Conservation (phyloP, 2,888 invertebrate genomes). For the Colletes collaris region DNA sequence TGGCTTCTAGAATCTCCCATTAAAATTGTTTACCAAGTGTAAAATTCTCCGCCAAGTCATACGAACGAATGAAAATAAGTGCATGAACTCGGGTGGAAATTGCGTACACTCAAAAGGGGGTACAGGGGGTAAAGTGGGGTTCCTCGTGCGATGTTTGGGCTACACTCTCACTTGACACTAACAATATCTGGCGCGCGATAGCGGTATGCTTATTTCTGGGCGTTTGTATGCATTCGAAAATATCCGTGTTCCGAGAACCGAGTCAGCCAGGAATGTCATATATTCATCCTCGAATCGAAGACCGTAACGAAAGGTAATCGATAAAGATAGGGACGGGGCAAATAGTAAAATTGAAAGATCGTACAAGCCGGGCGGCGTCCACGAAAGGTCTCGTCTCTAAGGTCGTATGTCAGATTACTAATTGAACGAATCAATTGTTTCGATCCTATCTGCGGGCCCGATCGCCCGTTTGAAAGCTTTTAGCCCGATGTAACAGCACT, state of each 20-base stretch:
- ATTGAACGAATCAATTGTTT: constrained; percentile 76
- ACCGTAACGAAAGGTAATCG: constrained; percentile 10
- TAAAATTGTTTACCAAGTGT: too few relatives aligned
- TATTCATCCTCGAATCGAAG: neutral
- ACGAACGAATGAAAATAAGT: neutral
- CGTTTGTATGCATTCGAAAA: constrained; percentile 28
- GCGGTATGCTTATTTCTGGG: constrained; percentile 11
- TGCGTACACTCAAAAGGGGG: constrained; percentile 1
- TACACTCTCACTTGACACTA: constrained; percentile 26
- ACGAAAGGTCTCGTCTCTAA: constrained; percentile 10
- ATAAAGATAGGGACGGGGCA: constrained; percentile 19
- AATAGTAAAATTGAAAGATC: constrained; percentile 31
- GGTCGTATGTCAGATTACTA: constrained; percentile 67
- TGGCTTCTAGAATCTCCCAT: too few relatives aligned
- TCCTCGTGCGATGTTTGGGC: constrained; percentile 25
- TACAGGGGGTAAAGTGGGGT: too few relatives aligned
- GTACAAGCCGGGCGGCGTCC: constrained; percentile 12
- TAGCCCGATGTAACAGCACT: constrained; percentile 45
- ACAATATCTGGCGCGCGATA: constrained; percentile 31
- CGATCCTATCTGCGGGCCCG: constrained; percentile 42
- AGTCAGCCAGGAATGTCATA: constrained; percentile 9
- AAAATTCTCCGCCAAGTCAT: constrained; percentile 8
- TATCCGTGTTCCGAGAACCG: constrained; percentile 20
- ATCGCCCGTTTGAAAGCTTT: constrained; percentile 64
- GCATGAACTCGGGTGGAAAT: neutral